Evolutionary conservation across 2,113 vertebrate genomes (phyloP).

Genomic region (Pollachius pollachius): DNA sequence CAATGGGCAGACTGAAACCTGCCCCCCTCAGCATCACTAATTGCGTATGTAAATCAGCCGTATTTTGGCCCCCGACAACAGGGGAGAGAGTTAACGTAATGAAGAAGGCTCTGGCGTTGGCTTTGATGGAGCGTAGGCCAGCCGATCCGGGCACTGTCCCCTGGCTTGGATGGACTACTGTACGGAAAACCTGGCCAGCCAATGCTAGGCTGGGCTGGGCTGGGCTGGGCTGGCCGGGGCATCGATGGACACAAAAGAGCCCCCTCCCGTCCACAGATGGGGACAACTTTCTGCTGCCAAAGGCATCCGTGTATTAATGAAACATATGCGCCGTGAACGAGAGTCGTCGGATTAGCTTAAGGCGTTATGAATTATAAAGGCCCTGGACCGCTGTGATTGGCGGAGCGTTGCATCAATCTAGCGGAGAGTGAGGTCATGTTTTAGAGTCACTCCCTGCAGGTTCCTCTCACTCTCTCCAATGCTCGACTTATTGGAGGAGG

Average conservation of each 20-base stretch:
- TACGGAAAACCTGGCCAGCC: no score
- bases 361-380: not conserved
- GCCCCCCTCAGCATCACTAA: conserved; percentile 43
- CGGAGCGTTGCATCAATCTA: no score
- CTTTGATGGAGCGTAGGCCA: conserved; percentile 28
- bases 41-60: conserved; percentile 53
- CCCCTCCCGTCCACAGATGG: not conserved
- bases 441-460: no score
- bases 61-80: conserved; percentile 36
- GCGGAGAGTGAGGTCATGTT: no score
- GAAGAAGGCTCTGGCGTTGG: conserved; percentile 27
- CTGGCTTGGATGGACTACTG: conserved; percentile 8
- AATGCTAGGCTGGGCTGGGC: no score
- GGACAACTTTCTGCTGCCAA: not conserved
- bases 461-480: no score
- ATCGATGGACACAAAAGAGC: conserved; percentile 1
- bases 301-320: conserved; percentile 11
- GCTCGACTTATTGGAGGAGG: conserved; percentile 2
- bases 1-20: conserved; percentile 46
- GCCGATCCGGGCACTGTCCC: conserved; percentile 31
- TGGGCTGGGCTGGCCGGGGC: no score
- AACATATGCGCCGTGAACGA: conserved; percentile 1
- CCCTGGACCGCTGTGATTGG: no score
- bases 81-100: conserved; percentile 36
- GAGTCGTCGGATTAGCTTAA: conserved; percentile 14